Evolutionary conservation across 2,888 invertebrate species (phyloP).

Genomic region (Amphimallon solstitiale): DNA sequence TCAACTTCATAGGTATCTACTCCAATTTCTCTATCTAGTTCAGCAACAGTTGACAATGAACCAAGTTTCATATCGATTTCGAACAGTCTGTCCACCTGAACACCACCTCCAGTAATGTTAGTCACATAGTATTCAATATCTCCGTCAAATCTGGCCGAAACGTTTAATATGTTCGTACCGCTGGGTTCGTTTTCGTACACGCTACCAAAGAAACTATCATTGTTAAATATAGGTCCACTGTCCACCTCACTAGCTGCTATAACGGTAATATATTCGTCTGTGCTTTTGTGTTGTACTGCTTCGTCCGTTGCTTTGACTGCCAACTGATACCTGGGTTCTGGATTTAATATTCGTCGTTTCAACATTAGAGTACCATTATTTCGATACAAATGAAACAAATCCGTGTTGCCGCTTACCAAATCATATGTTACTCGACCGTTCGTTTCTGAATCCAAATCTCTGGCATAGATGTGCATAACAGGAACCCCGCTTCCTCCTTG

Average conservation of each 20-base stretch:
- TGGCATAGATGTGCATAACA: constrained; percentile 83
- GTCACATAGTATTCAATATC: constrained; percentile 91
- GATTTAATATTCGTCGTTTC: constrained; percentile 68
- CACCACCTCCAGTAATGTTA: constrained; percentile 79
- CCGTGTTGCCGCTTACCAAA: constrained; percentile 79
- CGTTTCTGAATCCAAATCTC: constrained; percentile 89
- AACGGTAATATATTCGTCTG: constrained; percentile 87
- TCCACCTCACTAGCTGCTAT: constrained; percentile 73
- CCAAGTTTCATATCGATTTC: constrained; percentile 91
- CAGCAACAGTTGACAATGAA: constrained; percentile 84
- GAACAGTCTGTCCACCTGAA: constrained; percentile 88
- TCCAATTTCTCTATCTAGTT: constrained; percentile 85
- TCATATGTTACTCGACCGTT: constrained; percentile 94
- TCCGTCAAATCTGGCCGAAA: constrained; percentile 75
- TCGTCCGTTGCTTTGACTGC: constrained; percentile 92
- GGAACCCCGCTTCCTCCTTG: constrained; percentile 68
- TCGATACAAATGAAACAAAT: constrained; percentile 83
- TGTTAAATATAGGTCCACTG: constrained; percentile 70
- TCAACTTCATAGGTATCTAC: constrained; percentile 85
- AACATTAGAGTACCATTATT: constrained; percentile 80
- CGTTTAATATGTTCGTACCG: constrained; percentile 85
- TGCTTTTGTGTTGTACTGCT: constrained; percentile 87
- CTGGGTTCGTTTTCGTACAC: constrained; percentile 91
- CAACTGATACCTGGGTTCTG: constrained; percentile 82
- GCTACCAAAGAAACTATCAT: constrained; percentile 76